Conservation (phyloP, 92 coral and sea anemone genomes). For the Epizoanthus scotinus region DNA sequence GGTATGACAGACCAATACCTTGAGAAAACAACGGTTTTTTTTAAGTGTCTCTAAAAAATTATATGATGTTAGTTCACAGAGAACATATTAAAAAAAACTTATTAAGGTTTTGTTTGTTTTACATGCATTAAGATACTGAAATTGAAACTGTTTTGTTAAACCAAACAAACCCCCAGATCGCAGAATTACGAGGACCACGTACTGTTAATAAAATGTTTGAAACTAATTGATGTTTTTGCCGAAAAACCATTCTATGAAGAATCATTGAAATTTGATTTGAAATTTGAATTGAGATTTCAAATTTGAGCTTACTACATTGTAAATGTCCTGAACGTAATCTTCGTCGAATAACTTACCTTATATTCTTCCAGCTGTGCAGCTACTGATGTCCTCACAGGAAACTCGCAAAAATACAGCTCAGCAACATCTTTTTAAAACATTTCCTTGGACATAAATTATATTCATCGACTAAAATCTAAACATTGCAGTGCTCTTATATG, state of each 20-base stretch:
- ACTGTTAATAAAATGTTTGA: background rate
- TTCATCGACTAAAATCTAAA: background rate
- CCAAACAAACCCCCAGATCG: background rate
- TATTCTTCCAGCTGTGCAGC: background rate
- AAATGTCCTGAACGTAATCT: background rate
- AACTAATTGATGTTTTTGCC: background rate
- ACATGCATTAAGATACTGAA: background rate
- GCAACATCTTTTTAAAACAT: background rate
- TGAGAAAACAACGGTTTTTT: background rate
- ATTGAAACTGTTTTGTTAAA: constrained; percentile 2
- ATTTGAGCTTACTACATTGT: background rate
- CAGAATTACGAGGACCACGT: background rate
- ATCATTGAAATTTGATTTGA: background rate
- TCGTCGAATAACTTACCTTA: background rate
- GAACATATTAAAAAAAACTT: background rate
- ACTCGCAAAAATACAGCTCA: background rate
- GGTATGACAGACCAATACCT: background rate
- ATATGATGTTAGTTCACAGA: background rate
- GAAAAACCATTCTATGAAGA: background rate
- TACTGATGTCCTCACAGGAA: background rate
- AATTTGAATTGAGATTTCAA: too few relatives aligned
- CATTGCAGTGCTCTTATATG: background rate
- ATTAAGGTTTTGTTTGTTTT: background rate
- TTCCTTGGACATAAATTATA: background rate
- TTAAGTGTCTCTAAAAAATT: background rate